A percentile compares a stretch with the other conserved stretches of the same genome.
phyloP scores from a whole-genome alignment of 1,140 invertebrate species.

The Rhagoletis pomonella region DNA sequence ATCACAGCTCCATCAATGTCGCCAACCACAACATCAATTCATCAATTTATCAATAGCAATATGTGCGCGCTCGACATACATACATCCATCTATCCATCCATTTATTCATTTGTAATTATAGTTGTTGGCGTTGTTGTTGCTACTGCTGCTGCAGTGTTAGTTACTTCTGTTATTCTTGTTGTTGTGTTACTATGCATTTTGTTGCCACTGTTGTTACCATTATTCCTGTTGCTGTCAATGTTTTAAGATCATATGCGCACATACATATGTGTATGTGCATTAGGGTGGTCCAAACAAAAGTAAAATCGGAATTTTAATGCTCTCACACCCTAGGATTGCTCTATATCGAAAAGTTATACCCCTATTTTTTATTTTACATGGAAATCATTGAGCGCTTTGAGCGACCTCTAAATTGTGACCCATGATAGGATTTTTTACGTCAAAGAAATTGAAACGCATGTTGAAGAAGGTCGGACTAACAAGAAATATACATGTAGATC shows the following conservation, averaged over 20 bases:
- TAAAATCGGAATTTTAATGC: too few relatives aligned
- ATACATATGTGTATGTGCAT: background rate
- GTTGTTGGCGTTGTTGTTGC: background rate
- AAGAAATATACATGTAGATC: too few relatives aligned
- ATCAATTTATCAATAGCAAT: constrained; percentile 21
- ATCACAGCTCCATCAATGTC: constrained; percentile 13
- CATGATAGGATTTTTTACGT: too few relatives aligned
- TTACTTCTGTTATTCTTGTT: background rate
- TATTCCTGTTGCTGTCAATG: background rate
- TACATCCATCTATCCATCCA: too few relatives aligned
- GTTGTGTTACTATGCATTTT: background rate
- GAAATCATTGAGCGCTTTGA: too few relatives aligned
- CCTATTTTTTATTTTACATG: too few relatives aligned
- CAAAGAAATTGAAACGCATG: too few relatives aligned
- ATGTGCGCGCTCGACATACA: background rate
- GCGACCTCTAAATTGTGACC: too few relatives aligned
- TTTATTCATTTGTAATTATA: constrained; percentile 30
- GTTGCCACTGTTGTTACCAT: background rate
- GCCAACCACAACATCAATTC: constrained; percentile 24
- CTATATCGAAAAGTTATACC: too few relatives aligned
- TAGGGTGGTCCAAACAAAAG: too few relatives aligned
- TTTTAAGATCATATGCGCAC: background rate
- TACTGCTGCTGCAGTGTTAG: background rate
- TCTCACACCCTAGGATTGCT: too few relatives aligned
- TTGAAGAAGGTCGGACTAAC: too few relatives aligned